A percentile compares a stretch with the other conserved stretches of the same genome.
phyloP scores from a whole-genome alignment of 2,113 vertebrate species.

The Cavia aperea region DNA sequence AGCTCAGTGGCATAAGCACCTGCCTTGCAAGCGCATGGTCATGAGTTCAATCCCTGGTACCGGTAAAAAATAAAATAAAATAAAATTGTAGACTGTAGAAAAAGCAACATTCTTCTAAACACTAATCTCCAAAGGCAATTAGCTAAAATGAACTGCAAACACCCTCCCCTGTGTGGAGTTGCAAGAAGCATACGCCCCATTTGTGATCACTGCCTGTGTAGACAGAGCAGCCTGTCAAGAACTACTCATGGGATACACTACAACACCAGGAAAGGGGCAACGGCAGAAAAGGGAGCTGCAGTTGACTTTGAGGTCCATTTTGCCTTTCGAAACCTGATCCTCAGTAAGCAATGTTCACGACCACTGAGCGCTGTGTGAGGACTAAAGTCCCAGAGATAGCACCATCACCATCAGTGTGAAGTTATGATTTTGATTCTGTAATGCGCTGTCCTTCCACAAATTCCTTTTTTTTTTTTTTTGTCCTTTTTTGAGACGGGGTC shows the following conservation, averaged over 20 bases:
- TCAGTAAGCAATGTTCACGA: neutral
- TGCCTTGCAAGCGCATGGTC: too few species aligned
- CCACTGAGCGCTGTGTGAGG: neutral
- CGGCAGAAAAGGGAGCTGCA: neutral
- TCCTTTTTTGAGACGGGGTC: too few species aligned
- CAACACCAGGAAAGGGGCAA: neutral
- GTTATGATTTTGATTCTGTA: accelerated
- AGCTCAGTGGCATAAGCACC: too few species aligned
- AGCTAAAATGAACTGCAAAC: neutral
- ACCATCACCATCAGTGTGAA: neutral
- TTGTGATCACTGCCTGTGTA: neutral
- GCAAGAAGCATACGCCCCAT: neutral
- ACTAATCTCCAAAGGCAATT: slow-evolving; percentile 49
- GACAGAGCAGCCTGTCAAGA: neutral
- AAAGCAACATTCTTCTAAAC: slow-evolving; percentile 33
- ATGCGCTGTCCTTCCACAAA: neutral
- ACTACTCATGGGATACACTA: neutral
- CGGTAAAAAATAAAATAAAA: neutral
- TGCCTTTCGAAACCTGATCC: neutral
- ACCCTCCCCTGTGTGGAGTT: neutral
- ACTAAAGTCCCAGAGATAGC: neutral
- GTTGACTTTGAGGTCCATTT: neutral
- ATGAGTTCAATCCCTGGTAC: too few species aligned
- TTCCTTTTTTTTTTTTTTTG: neutral
- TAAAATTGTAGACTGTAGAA: slow-evolving; percentile 37